phyloP scores from a whole-genome alignment of 1,140 invertebrate species.

The Trypoxylus dichotomus region DNA sequence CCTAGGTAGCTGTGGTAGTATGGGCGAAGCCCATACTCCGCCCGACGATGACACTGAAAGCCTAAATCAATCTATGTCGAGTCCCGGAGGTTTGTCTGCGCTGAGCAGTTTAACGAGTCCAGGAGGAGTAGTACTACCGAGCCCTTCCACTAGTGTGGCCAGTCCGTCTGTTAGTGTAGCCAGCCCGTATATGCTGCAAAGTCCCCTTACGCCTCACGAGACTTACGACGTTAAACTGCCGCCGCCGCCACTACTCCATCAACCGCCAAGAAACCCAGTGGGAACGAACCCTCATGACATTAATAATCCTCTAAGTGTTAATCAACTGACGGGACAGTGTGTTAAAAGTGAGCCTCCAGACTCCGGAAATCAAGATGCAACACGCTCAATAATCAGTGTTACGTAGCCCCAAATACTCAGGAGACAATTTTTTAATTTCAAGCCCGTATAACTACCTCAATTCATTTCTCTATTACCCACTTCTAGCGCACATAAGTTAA shows the following conservation, averaged over 20 bases:
- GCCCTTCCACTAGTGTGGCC: conserved; percentile 66
- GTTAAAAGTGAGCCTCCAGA: conserved; percentile 60
- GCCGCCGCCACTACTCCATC: conserved; percentile 49
- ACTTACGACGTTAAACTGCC: conserved; percentile 48
- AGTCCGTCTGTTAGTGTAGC: conserved; percentile 66
- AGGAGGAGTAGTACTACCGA: conserved; percentile 67
- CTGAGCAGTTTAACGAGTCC: conserved; percentile 79
- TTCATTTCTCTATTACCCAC: conserved; percentile 5
- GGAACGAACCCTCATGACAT: conserved; percentile 88
- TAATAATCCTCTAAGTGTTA: conserved; percentile 88
- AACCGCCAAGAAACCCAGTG: conserved; percentile 70
- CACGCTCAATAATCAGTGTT: conserved; percentile 63
- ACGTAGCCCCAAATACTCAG: conserved; percentile 56
- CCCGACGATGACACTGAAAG: conserved; percentile 68
- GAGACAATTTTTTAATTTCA: conserved; percentile 14
- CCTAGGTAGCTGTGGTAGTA: conserved; percentile 73
- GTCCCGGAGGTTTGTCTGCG: conserved; percentile 74
- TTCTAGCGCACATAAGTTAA: not conserved
- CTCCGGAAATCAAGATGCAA: conserved; percentile 52
- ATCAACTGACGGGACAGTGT: conserved; percentile 79
- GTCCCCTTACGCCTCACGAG: conserved; percentile 58
- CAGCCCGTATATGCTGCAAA: conserved; percentile 60
- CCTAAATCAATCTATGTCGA: conserved; percentile 70
- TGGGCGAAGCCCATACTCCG: conserved; percentile 70
- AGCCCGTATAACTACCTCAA: conserved; percentile 26